Evolutionary conservation across 2,113 vertebrate genomes (phyloP).

Genomic region (Corythoichthys haematopterus): DNA sequence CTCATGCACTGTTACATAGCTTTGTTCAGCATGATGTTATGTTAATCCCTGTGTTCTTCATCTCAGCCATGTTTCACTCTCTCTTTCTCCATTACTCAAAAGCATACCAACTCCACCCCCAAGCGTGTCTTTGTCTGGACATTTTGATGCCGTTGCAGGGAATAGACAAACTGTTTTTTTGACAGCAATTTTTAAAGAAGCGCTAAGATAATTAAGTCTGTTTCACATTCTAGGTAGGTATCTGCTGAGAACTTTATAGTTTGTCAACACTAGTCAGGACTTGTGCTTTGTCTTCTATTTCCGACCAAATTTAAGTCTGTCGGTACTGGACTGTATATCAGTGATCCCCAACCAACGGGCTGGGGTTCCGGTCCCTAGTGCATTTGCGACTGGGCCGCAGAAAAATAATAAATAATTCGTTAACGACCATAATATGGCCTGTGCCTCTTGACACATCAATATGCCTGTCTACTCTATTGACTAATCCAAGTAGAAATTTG

Average conservation of each 20-base stretch:
- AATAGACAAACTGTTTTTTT: constrained; percentile 9
- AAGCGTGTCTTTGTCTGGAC: constrained; percentile 13
- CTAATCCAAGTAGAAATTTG: too few species aligned
- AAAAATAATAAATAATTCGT: too few species aligned
- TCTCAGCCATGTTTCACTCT: background rate
- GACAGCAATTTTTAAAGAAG: background rate
- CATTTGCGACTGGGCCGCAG: too few species aligned
- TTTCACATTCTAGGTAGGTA: background rate
- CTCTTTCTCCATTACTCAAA: constrained; percentile 22
- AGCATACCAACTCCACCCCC: constrained; percentile 22
- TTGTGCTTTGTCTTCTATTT: background rate
- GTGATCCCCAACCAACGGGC: too few species aligned
- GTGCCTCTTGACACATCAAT: too few species aligned
- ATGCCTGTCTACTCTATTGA: too few species aligned
- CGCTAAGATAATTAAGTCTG: background rate
- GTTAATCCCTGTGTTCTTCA: constrained; percentile 29
- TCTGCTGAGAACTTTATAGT: background rate
- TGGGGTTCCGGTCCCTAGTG: too few species aligned
- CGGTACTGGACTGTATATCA: too few species aligned
- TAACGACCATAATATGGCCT: too few species aligned
- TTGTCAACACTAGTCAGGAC: background rate
- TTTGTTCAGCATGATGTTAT: constrained; percentile 28
- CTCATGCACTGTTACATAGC: constrained; percentile 46
- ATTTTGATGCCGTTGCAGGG: constrained; percentile 23
- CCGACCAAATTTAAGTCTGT: background rate